phyloP scores from a whole-genome alignment of 2,888 invertebrate genomes.

The Pheosia gnoma region DNA sequence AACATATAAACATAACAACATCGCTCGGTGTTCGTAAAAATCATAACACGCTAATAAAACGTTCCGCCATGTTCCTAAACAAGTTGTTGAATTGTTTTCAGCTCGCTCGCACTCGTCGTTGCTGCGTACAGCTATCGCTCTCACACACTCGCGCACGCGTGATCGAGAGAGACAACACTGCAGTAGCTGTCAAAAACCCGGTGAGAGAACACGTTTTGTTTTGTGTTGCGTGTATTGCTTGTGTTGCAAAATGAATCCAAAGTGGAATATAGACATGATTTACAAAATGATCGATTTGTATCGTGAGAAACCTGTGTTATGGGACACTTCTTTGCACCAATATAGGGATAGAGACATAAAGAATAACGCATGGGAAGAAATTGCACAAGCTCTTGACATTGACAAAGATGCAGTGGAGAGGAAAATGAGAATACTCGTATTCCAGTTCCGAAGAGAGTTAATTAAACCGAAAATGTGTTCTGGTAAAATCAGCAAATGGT shows the following conservation, averaged over 20 bases:
- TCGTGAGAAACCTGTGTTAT: background rate
- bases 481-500: slow-evolving; percentile 1
- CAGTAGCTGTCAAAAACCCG: slow-evolving; percentile 2
- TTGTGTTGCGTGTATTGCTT: background rate
- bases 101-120: background rate
- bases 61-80: slow-evolving; percentile 4
- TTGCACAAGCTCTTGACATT: background rate
- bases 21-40: background rate
- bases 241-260: background rate
- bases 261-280: background rate
- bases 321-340: background rate
- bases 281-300: slow-evolving; percentile 3
- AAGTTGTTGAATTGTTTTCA: slow-evolving; percentile 5
- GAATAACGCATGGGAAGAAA: background rate
- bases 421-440: slow-evolving; percentile 4
- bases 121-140: background rate
- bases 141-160: slow-evolving; percentile 4
- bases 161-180: background rate
- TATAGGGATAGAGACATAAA: slow-evolving; percentile 2
- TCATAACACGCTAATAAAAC: slow-evolving; percentile 2
- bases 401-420: background rate
- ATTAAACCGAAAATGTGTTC: background rate
- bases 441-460: slow-evolving; percentile 4
- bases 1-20: background rate
- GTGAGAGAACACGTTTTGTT: slow-evolving; percentile 6